phyloP scores from a whole-genome alignment of 2,797 vertebrate species.

The Gobionotothen gibberifrons region DNA sequence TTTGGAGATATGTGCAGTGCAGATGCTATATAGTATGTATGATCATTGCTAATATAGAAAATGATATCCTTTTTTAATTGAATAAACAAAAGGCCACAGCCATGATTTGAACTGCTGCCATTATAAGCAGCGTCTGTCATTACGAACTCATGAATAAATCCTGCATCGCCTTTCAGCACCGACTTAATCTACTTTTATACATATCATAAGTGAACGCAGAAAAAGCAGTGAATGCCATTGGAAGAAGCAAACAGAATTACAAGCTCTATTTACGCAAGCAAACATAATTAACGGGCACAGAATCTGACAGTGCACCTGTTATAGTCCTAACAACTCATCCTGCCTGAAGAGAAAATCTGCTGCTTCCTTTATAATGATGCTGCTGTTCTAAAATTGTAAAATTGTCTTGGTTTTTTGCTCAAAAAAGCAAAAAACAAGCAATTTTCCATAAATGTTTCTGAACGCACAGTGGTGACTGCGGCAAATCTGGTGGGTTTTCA shows the following conservation, averaged over 20 bases:
- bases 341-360: constrained; percentile 65
- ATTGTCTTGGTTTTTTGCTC: constrained; percentile 35
- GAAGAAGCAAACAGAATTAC: constrained; percentile 68
- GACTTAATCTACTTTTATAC: constrained; percentile 27
- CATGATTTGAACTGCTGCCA: constrained; percentile 2
- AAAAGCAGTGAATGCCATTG: constrained; percentile 25
- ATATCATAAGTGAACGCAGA: constrained; percentile 28
- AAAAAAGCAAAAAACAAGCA: too few species aligned
- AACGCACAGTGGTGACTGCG: background rate
- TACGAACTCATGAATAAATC: constrained; percentile 17
- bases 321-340: constrained; percentile 43
- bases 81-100: constrained; percentile 3
- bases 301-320: constrained; percentile 67
- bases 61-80: background rate
- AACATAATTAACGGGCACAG: constrained; percentile 68
- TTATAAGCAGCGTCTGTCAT: constrained; percentile 4
- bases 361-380: constrained; percentile 40
- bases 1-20: background rate
- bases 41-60: background rate
- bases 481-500: constrained; percentile 36
- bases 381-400: constrained; percentile 33
- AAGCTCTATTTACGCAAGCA: constrained; percentile 61
- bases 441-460: constrained; percentile 30
- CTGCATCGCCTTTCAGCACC: constrained; percentile 17
- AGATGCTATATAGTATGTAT: background rate